Evolutionary conservation across 2,113 vertebrate species (phyloP).

Genomic region (Ursus arctos): DNA sequence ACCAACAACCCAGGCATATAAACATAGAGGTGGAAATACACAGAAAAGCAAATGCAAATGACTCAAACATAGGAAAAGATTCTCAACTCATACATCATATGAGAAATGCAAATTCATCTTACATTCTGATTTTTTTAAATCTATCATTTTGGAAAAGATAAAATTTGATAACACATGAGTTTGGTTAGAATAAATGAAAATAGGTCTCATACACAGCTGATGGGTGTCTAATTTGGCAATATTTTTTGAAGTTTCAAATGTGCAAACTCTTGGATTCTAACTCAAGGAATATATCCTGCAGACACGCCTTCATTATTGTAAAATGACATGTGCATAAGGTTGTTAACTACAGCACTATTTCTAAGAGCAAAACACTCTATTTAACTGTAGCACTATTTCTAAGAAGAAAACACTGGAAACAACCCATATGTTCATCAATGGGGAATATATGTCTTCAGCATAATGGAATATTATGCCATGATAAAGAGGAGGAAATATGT

Average conservation of each 20-base stretch:
- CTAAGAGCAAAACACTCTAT: background rate
- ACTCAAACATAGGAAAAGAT: background rate
- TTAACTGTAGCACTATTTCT: background rate
- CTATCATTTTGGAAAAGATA: slow-evolving; percentile 40
- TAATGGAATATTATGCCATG: background rate
- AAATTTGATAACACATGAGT: background rate
- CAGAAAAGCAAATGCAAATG: background rate
- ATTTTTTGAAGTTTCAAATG: slow-evolving; percentile 34
- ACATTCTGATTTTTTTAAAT: background rate
- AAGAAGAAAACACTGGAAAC: background rate
- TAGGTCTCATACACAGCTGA: background rate
- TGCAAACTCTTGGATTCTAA: background rate
- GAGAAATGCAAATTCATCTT: background rate
- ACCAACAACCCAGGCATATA: background rate
- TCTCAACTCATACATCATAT: background rate
- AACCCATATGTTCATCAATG: background rate
- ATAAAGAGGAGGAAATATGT: background rate
- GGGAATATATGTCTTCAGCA: background rate
- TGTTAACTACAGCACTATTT: background rate
- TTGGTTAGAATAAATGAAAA: slow-evolving; percentile 26
- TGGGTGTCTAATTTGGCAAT: background rate
- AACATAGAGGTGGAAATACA: background rate
- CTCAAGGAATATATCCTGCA: background rate
- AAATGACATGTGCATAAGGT: background rate
- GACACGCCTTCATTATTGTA: background rate